These are phyloP conservation scores for Mongoloraphidia duomilia DNA, from an alignment of 2,888 invertebrate genomes.

Conservation along the genomic window DNA sequence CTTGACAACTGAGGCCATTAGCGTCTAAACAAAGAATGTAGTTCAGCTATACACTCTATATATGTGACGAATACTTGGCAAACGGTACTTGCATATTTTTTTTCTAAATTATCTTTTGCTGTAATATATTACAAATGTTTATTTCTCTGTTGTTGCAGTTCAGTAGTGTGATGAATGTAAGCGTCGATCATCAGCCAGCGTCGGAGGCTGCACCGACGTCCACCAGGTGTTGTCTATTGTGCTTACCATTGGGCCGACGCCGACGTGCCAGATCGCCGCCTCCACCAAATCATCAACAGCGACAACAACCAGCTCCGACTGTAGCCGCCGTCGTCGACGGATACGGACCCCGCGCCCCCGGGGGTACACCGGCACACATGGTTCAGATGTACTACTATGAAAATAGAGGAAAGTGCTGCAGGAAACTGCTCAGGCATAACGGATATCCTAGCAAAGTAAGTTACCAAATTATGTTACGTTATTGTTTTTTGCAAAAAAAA, in stretches of 20 bases:
- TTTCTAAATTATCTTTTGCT: too few relatives aligned
- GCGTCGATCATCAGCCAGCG: too few relatives aligned
- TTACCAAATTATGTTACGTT: too few relatives aligned
- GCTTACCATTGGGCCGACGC: slow-evolving; percentile 33
- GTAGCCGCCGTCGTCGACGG: slow-evolving; percentile 8
- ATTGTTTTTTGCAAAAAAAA: too few relatives aligned
- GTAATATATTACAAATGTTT: too few relatives aligned
- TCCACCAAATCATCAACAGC: slow-evolving; percentile 6
- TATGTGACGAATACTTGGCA: too few relatives aligned
- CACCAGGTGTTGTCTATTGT: slow-evolving; percentile 27
- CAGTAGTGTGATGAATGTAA: too few relatives aligned
- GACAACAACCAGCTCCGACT: slow-evolving; percentile 13
- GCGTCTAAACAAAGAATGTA: too few relatives aligned
- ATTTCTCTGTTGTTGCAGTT: too few relatives aligned
- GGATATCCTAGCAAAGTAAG: slow-evolving; percentile 68
- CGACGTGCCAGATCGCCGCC: slow-evolving; percentile 25
- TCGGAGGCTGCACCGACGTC: slow-evolving; percentile 5
- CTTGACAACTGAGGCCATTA: too few relatives aligned
- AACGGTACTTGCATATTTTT: too few relatives aligned
- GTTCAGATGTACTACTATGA: slow-evolving; percentile 59
- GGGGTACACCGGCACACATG: slow-evolving; percentile 28
- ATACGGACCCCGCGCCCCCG: slow-evolving; percentile 4
- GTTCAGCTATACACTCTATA: too few relatives aligned
- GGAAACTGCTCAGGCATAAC: slow-evolving; percentile 65
- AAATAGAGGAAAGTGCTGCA: slow-evolving; percentile 68